Conservation (phyloP, 2,797 vertebrate species). For the Coregonus suidteri region DNA sequence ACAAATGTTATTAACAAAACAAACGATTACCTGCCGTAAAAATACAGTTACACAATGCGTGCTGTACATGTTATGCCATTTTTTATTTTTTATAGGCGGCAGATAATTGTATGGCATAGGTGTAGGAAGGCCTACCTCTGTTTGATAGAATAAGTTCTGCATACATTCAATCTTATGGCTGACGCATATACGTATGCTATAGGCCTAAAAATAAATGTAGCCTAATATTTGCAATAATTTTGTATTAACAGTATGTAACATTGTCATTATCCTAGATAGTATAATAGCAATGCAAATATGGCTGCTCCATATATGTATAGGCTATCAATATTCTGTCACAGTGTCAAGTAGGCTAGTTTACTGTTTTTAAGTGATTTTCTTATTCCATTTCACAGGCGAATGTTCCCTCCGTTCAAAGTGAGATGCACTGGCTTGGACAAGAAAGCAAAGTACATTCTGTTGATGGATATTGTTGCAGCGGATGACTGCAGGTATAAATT, state of each 20-base stretch:
- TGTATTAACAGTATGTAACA: not conserved
- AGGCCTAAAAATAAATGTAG: not conserved
- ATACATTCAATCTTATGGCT: not conserved
- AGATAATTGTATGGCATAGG: not conserved
- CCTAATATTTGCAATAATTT: not conserved
- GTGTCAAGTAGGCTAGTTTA: not conserved
- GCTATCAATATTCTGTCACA: slow-evolving; percentile 31
- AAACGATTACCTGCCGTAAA: not conserved
- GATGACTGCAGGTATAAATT: slow-evolving; percentile 99
- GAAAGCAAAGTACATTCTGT: slow-evolving; percentile 97
- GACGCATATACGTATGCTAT: not conserved
- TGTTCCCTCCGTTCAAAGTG: slow-evolving; percentile 99
- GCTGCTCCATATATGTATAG: slow-evolving; percentile 35
- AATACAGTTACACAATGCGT: not conserved
- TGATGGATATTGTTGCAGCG: slow-evolving; percentile 98
- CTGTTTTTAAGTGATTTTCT: slow-evolving; percentile 13
- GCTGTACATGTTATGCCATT: not conserved
- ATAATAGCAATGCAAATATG: slow-evolving; percentile 52
- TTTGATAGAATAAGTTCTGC: not conserved
- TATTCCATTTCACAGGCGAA: slow-evolving; percentile 79
- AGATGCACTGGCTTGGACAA: slow-evolving; percentile 97
- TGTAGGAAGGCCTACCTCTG: not conserved
- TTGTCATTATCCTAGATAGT: slow-evolving; percentile 46
- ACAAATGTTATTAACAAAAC: not conserved
- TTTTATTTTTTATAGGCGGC: not conserved